Percentiles rank a stretch among this genome's conserved stretches.
These are phyloP conservation scores for Drosophila kikkawai DNA, from an alignment of 1,140 invertebrate species.

Conservation along the genomic window DNA sequence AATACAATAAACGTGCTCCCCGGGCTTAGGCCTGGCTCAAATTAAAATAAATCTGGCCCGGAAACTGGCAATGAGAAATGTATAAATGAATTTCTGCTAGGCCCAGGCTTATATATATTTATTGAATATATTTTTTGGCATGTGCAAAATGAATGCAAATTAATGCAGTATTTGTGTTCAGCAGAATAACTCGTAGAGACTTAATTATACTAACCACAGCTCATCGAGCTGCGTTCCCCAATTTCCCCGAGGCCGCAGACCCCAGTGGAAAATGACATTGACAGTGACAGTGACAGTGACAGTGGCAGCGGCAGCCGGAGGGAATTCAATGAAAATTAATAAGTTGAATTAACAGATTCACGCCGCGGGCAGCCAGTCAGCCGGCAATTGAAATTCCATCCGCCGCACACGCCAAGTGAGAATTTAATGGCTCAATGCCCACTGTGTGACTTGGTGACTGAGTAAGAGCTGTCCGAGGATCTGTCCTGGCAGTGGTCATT, in stretches of 20 bases:
- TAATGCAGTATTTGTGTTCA: slow-evolving; percentile 21
- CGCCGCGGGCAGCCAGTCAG: slow-evolving; percentile 22
- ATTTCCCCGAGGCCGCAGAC: slow-evolving; percentile 8
- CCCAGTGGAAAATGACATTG: slow-evolving; percentile 51
- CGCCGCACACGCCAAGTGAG: slow-evolving; percentile 33
- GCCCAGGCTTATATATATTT: slow-evolving; percentile 3
- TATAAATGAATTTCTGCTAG: slow-evolving; percentile 1
- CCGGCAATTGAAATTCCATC: slow-evolving; percentile 24
- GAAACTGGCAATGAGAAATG: slow-evolving; percentile 3
- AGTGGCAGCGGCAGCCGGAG: slow-evolving; percentile 4
- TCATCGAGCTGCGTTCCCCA: slow-evolving; percentile 13
- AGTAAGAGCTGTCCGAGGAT: slow-evolving; percentile 8
- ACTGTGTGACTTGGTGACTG: not conserved
- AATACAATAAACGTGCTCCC: slow-evolving; percentile 20
- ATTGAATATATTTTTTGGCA: slow-evolving; percentile 1
- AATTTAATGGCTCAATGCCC: slow-evolving; percentile 49
- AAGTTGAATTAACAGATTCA: slow-evolving; percentile 64
- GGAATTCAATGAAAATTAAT: slow-evolving; percentile 76
- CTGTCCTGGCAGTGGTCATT: slow-evolving; percentile 25
- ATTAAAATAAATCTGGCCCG: slow-evolving; percentile 25
- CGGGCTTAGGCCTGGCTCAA: slow-evolving; percentile 1
- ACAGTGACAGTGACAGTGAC: slow-evolving; percentile 23
- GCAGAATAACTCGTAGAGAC: slow-evolving; percentile 15
- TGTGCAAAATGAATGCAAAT: slow-evolving; percentile 26
- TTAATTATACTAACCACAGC: slow-evolving; percentile 32